A percentile compares a stretch with the other conserved stretches of the same genome.
Conservation (phyloP, 2,888 invertebrate species). For the Meta bourneti region DNA sequence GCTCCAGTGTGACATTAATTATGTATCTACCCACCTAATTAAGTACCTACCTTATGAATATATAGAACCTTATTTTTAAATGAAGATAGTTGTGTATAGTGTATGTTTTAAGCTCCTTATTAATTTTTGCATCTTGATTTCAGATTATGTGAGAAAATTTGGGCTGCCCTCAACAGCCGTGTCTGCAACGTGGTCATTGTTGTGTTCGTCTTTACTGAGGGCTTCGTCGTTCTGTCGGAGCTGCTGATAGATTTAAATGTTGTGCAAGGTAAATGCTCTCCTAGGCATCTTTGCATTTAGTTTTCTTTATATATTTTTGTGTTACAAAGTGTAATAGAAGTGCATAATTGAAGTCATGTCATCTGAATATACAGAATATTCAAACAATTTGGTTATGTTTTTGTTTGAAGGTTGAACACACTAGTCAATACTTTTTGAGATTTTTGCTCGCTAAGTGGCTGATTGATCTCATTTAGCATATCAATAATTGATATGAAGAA, state of each 20-base stretch:
- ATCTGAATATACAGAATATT: neutral
- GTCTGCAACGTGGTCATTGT: constrained; percentile 77
- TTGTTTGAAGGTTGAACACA: no score
- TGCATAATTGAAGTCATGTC: neutral
- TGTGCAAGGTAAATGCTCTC: constrained; percentile 77
- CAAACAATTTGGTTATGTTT: no score
- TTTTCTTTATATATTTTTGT: neutral
- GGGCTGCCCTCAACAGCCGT: constrained; percentile 78
- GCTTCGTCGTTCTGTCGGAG: constrained; percentile 77
- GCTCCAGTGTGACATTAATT: no score
- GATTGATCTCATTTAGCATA: no score
- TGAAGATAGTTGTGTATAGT: no score
- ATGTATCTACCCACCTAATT: no score
- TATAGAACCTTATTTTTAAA: no score
- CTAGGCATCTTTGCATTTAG: neutral
- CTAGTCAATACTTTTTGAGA: no score
- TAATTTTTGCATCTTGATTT: constrained; percentile 9
- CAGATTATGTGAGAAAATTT: constrained; percentile 77
- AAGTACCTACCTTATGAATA: no score
- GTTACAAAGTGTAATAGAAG: neutral
- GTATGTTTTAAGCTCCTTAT: no score
- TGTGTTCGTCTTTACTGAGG: constrained; percentile 77
- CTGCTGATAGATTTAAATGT: constrained; percentile 77
- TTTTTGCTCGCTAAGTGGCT: no score
- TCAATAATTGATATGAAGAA: no score